phyloP scores from a whole-genome alignment of 2,888 invertebrate species.

The Papilio demoleus region DNA sequence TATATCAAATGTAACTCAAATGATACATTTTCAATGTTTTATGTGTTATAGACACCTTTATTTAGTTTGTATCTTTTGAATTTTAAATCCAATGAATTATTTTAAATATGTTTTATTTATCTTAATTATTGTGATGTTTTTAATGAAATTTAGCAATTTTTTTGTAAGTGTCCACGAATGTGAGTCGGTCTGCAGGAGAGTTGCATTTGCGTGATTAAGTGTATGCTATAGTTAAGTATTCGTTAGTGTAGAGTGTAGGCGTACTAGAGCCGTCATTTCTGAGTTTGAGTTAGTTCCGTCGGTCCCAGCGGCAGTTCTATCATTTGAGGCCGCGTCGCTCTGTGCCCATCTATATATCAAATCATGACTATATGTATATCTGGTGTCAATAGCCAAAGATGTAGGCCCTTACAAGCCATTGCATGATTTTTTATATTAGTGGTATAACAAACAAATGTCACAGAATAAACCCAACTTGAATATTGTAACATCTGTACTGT shows the following conservation, averaged over 20 bases:
- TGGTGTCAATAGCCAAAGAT: constrained; percentile 3
- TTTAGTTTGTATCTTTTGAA: too few species aligned
- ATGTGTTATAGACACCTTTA: too few species aligned
- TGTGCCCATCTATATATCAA: constrained; percentile 18
- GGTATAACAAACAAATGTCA: not conserved
- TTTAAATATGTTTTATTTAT: too few species aligned
- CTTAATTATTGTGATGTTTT: not conserved
- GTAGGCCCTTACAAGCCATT: not conserved
- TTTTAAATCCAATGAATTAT: too few species aligned
- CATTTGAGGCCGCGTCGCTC: constrained; percentile 51
- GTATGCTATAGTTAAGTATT: constrained; percentile 75
- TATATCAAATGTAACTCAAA: not conserved
- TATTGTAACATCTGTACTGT: not conserved
- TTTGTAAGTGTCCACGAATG: not conserved
- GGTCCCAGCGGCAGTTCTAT: constrained; percentile 68
- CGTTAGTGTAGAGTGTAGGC: constrained; percentile 73
- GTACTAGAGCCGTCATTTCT: constrained; percentile 77
- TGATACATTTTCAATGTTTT: too few species aligned
- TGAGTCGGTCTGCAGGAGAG: constrained; percentile 41
- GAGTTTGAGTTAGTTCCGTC: constrained; percentile 81
- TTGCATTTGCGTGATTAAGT: constrained; percentile 66
- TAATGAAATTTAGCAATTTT: not conserved
- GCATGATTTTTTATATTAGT: constrained; percentile 20
- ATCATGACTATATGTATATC: constrained; percentile 5
- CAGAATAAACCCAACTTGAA: not conserved